A percentile compares a stretch with the other conserved stretches of the same genome.
These are phyloP conservation scores for Branchellion lobata DNA, from an alignment of 2,888 invertebrate species.

Conservation along the genomic window DNA sequence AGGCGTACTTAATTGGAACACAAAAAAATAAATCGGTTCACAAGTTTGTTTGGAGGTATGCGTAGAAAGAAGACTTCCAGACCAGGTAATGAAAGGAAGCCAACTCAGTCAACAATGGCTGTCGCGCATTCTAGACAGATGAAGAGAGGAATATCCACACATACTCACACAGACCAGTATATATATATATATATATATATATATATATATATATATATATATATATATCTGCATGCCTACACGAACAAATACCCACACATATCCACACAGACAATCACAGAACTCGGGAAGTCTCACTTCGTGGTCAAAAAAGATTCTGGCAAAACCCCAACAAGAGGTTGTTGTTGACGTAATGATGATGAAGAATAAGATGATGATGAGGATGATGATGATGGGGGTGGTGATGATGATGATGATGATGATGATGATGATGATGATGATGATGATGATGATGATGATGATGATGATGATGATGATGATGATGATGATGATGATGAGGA, in stretches of 20 bases:
- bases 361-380: too few relatives aligned
- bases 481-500: conserved; percentile 46
- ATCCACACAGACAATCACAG: conserved; percentile 1
- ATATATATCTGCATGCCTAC: neutral
- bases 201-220: neutral
- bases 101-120: too few relatives aligned
- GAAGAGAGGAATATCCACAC: neutral
- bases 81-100: too few relatives aligned
- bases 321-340: too few relatives aligned
- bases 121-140: too few relatives aligned
- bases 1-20: too few relatives aligned
- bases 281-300: neutral
- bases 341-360: too few relatives aligned
- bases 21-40: too few relatives aligned
- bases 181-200: neutral
- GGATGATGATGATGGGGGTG: neutral
- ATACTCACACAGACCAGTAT: neutral
- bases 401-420: conserved; percentile 34
- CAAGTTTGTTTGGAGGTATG: too few relatives aligned
- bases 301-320: neutral
- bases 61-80: too few relatives aligned
- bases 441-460: conserved; percentile 43
- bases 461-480: conserved; percentile 41
- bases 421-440: conserved; percentile 40
- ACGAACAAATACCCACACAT: neutral